Conservation (phyloP, 2,797 vertebrate species). For the Columba guinea region DNA sequence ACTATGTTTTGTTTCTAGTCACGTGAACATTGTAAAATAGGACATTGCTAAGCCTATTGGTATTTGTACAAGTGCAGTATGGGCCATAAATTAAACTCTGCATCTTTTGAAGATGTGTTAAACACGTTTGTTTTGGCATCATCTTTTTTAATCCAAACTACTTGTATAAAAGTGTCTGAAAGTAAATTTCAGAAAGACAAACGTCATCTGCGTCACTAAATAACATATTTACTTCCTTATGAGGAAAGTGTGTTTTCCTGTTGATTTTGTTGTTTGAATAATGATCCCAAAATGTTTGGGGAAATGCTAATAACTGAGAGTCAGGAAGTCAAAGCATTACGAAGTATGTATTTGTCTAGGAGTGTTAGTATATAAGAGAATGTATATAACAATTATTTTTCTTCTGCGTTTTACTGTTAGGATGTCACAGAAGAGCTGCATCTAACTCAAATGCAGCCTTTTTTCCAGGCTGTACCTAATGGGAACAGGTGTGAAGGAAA, state of each 20-base stretch:
- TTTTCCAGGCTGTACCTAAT: background rate
- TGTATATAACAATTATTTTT: constrained; percentile 20
- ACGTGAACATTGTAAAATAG: background rate
- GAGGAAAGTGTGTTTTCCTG: background rate
- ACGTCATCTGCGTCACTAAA: background rate
- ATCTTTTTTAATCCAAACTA: background rate
- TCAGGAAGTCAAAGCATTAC: background rate
- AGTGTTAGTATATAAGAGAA: background rate
- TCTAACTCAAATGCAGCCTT: background rate
- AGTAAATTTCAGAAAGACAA: background rate
- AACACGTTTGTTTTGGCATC: background rate
- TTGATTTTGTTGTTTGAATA: constrained; percentile 7
- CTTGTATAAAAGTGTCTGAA: background rate
- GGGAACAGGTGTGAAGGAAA: background rate
- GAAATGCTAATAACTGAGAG: constrained; percentile 9
- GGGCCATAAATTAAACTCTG: background rate
- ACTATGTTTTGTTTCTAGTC: background rate
- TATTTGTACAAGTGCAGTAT: background rate
- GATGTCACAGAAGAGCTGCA: background rate
- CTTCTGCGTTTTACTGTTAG: background rate
- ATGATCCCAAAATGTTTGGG: background rate
- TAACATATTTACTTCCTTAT: background rate
- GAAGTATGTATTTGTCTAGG: background rate
- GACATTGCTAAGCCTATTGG: background rate
- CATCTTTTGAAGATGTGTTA: background rate